These are phyloP conservation scores for Ia io DNA, from an alignment of 2,113 vertebrate species.

Conservation along the genomic window DNA sequence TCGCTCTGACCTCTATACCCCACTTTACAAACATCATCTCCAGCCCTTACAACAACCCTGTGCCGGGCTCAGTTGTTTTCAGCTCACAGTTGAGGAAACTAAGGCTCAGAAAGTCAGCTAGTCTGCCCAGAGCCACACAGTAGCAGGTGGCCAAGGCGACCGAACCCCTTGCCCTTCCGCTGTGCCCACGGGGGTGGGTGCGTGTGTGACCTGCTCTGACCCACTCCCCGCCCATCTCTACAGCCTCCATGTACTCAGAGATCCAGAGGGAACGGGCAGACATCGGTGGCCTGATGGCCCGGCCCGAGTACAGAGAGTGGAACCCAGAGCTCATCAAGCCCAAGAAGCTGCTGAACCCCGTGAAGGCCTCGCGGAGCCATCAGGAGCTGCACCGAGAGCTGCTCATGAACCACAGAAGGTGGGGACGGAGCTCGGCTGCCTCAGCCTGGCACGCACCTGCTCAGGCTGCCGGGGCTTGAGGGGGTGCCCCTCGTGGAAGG, in stretches of 20 bases:
- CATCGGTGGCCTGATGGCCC: conserved; percentile 82
- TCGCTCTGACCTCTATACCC: neutral
- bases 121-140: neutral
- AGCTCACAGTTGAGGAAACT: neutral
- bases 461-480: neutral
- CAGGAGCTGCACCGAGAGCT: conserved; percentile 91
- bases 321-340: conserved; percentile 91
- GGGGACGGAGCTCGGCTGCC: neutral
- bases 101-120: neutral
- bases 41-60: neutral
- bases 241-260: conserved; percentile 90
- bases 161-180: neutral
- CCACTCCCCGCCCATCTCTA: neutral
- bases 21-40: neutral
- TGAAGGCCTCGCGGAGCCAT: conserved; percentile 90
- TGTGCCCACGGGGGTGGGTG: fast-evolving
- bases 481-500: fast-evolving
- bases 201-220: neutral
- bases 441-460: neutral
- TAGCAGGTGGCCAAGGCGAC: neutral
- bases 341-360: conserved; percentile 89
- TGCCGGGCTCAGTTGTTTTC: neutral
- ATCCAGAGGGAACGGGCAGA: conserved; percentile 85
- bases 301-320: conserved; percentile 85
- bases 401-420: conserved; percentile 92